Evolutionary conservation across 2,888 invertebrate genomes (phyloP).

Genomic region (Nomada flava): DNA sequence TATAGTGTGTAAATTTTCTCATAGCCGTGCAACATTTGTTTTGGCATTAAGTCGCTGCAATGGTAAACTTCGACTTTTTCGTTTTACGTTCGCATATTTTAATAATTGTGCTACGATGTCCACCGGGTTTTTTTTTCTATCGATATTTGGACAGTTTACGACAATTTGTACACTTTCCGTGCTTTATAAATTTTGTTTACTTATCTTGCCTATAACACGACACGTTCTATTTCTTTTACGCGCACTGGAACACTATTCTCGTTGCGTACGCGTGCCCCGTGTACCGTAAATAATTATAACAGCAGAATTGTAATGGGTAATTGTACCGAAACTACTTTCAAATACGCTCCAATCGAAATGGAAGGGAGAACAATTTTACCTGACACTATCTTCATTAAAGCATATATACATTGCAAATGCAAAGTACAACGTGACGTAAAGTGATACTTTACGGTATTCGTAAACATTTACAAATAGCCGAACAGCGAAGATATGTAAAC

Average conservation of each 20-base stretch:
- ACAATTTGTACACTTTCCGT: neutral
- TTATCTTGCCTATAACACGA: neutral
- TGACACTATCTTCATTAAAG: neutral
- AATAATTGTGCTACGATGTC: too few relatives aligned
- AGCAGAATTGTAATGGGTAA: neutral
- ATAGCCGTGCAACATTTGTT: neutral
- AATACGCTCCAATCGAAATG: neutral
- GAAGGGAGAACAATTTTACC: neutral
- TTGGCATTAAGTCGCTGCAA: neutral
- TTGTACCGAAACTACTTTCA: neutral
- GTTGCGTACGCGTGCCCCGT: neutral
- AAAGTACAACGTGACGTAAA: slow-evolving; percentile 43
- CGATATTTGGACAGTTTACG: neutral
- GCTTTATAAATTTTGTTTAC: neutral
- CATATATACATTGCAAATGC: slow-evolving; percentile 14
- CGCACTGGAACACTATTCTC: neutral
- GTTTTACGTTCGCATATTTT: neutral
- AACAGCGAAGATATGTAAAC: slow-evolving; percentile 29
- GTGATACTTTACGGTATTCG: slow-evolving; percentile 59
- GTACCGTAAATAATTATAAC: neutral
- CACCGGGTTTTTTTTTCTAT: too few relatives aligned
- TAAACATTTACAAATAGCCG: slow-evolving; percentile 54
- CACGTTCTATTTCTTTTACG: neutral
- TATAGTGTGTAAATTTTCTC: slow-evolving; percentile 4
- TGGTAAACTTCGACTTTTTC: neutral